These are phyloP conservation scores for Creontiades dilutus DNA, from an alignment of 2,888 invertebrate genomes.

Conservation along the genomic window DNA sequence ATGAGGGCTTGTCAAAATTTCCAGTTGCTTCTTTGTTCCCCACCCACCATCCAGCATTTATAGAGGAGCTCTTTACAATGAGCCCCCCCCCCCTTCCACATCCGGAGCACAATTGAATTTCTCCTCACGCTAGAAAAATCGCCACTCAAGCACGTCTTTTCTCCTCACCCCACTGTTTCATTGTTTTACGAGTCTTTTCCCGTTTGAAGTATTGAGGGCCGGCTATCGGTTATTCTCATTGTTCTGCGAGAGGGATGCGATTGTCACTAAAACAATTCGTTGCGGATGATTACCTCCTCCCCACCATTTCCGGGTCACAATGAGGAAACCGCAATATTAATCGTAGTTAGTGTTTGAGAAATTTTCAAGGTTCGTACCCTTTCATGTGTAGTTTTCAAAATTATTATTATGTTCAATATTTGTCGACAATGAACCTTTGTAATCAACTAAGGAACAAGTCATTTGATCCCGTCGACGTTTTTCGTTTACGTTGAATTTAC, in stretches of 20 bases:
- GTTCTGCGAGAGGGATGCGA: background rate
- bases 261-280: background rate
- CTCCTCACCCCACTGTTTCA: conserved; percentile 8
- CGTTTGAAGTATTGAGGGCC: conserved; percentile 8
- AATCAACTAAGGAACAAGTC: too few species aligned
- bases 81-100: background rate
- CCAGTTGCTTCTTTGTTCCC: too few species aligned
- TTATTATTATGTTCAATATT: too few species aligned
- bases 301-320: too few species aligned
- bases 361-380: too few species aligned
- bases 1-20: too few species aligned
- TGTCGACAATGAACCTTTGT: too few species aligned
- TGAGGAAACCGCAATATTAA: too few species aligned
- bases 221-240: background rate
- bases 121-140: conserved; percentile 23
- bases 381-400: too few species aligned
- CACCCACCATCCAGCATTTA: background rate
- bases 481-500: too few species aligned
- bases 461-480: too few species aligned
- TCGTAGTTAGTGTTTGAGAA: too few species aligned
- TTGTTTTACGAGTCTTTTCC: background rate
- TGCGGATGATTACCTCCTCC: background rate
- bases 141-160: conserved; percentile 3
- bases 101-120: conserved; percentile 14
- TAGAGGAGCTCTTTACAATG: background rate